Conservation (phyloP, 1,140 invertebrate species). For the Neodiprion lecontei region DNA sequence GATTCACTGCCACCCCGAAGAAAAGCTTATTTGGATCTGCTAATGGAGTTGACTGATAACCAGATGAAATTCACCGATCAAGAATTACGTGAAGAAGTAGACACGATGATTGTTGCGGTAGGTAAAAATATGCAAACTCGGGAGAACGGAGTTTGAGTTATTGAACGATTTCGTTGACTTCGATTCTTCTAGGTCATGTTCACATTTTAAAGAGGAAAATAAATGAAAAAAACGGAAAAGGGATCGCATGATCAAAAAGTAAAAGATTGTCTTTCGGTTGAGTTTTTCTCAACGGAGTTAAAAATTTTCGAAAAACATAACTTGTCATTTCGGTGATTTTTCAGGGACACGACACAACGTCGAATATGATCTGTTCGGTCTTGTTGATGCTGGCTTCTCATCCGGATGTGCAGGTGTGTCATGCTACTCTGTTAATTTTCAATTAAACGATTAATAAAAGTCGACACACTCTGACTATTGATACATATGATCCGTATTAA, state of each 20-base stretch:
- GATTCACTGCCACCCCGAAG: too few species aligned
- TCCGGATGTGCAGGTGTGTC: background rate
- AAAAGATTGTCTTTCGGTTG: background rate
- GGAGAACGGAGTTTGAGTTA: background rate
- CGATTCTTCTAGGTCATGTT: too few species aligned
- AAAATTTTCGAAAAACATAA: too few species aligned
- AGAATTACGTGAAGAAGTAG: constrained; percentile 75
- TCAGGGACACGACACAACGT: background rate
- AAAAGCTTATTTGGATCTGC: constrained; percentile 69
- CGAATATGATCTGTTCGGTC: background rate
- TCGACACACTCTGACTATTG: background rate
- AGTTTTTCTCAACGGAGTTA: too few species aligned
- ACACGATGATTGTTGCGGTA: constrained; percentile 77
- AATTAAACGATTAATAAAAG: background rate
- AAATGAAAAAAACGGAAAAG: too few species aligned
- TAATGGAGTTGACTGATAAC: constrained; percentile 57
- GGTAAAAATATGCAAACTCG: background rate
- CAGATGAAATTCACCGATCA: constrained; percentile 57
- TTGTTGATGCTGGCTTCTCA: background rate
- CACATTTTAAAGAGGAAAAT: too few species aligned
- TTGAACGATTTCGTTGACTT: too few species aligned
- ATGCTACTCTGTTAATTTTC: background rate
- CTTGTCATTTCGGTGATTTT: background rate
- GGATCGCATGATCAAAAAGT: background rate
- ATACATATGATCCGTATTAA: background rate